Conservation (phyloP, 2,888 invertebrate genomes). For the Epirrita christyi region DNA sequence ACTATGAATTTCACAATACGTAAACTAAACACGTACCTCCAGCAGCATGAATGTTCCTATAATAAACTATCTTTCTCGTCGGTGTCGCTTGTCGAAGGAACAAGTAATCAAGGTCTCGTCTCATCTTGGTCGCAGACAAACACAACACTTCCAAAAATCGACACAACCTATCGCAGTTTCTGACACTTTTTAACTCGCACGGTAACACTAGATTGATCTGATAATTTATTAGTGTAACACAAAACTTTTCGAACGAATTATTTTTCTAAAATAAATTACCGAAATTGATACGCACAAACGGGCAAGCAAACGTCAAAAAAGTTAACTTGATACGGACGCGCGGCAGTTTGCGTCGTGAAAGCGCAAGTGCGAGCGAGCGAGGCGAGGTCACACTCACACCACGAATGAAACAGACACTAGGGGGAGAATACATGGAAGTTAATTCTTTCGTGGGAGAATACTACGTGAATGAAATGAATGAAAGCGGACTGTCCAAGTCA, state of each 20-base stretch:
- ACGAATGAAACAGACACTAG: too few relatives aligned
- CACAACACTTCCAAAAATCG: constrained; percentile 77
- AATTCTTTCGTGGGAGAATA: too few relatives aligned
- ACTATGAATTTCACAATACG: constrained; percentile 67
- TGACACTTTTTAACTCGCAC: constrained; percentile 50
- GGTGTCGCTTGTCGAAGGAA: constrained; percentile 80
- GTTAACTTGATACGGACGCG: constrained; percentile 27
- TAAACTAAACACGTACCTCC: constrained; percentile 83
- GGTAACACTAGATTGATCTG: constrained; percentile 8
- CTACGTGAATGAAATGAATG: too few relatives aligned
- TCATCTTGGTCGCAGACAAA: constrained; percentile 67
- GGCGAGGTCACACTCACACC: too few relatives aligned
- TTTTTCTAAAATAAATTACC: constrained; percentile 10
- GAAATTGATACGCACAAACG: background rate
- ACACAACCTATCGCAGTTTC: constrained; percentile 60
- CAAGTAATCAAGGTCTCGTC: constrained; percentile 85
- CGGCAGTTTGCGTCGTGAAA: too few relatives aligned
- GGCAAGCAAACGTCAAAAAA: constrained; percentile 27
- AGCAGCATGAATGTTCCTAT: constrained; percentile 82
- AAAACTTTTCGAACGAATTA: constrained; percentile 11
- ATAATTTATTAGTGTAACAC: constrained; percentile 16
- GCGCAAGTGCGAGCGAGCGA: too few relatives aligned
- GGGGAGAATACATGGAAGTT: too few relatives aligned
- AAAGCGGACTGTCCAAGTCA: too few relatives aligned
- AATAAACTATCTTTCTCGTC: constrained; percentile 78